phyloP scores from a whole-genome alignment of 2,797 vertebrate species.

The Rhincodon typus region DNA sequence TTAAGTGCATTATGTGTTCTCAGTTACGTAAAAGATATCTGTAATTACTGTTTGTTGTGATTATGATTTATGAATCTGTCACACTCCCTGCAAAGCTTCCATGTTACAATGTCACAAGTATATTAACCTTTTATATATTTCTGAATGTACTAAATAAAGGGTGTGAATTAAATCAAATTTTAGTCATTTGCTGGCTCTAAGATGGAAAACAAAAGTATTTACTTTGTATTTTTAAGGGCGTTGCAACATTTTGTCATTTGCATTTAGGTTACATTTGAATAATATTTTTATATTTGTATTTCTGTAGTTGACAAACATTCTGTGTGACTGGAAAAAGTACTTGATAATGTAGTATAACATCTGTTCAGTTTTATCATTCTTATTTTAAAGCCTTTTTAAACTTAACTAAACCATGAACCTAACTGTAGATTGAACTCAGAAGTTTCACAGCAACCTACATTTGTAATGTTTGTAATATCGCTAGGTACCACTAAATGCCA shows the following conservation, averaged over 20 bases:
- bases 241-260: slow-evolving; percentile 26
- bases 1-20: neutral
- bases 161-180: slow-evolving; percentile 23
- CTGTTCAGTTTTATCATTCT: neutral
- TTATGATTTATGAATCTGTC: slow-evolving; percentile 34
- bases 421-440: neutral
- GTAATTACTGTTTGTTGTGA: slow-evolving; percentile 7
- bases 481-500: neutral
- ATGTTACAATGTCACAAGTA: slow-evolving; percentile 22
- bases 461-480: neutral
- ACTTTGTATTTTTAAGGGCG: slow-evolving; percentile 31
- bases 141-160: slow-evolving; percentile 33
- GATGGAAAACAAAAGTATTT: slow-evolving; percentile 22
- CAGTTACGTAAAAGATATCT: slow-evolving; percentile 9
- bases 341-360: slow-evolving; percentile 24
- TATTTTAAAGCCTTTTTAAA: slow-evolving; percentile 10
- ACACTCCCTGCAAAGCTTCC: slow-evolving; percentile 15
- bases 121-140: slow-evolving; percentile 31
- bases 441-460: neutral
- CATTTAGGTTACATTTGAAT: slow-evolving; percentile 32
- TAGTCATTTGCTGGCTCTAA: slow-evolving; percentile 26
- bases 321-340: slow-evolving; percentile 5
- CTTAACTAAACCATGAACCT: slow-evolving; percentile 15
- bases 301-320: neutral
- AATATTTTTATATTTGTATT: slow-evolving; percentile 34